Evolutionary conservation across 2,888 invertebrate species (phyloP).

Genomic region (Polymixis flavicincta): DNA sequence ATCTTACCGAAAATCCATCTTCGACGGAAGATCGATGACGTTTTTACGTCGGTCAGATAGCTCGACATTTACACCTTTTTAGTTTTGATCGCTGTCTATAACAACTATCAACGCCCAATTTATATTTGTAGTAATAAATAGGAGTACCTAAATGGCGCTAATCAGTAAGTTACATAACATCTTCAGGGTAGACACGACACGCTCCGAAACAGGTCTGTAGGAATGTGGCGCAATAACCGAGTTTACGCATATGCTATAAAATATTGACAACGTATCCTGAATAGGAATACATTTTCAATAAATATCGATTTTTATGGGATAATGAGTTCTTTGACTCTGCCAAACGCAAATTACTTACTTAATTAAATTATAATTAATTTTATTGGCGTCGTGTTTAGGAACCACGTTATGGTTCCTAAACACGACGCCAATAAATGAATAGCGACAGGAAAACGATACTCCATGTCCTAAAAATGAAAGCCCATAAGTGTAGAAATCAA

Average conservation of each 20-base stretch:
- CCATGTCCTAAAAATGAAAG: neutral
- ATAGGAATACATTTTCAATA: slow-evolving; percentile 19
- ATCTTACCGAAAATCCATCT: too few species aligned
- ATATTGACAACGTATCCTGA: slow-evolving; percentile 35
- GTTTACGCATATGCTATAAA: slow-evolving; percentile 26
- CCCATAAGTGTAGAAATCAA: neutral
- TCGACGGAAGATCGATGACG: too few species aligned
- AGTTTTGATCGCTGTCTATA: too few species aligned
- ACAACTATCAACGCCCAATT: slow-evolving; percentile 19
- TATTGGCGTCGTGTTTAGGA: neutral
- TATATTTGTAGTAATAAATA: neutral
- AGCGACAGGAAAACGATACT: neutral
- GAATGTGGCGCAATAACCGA: slow-evolving; percentile 52
- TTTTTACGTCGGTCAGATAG: neutral
- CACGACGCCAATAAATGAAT: too few species aligned
- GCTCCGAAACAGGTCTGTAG: slow-evolving; percentile 49
- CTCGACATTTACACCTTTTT: neutral
- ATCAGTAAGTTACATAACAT: slow-evolving; percentile 42
- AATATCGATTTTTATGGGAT: slow-evolving; percentile 23
- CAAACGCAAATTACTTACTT: slow-evolving; percentile 4
- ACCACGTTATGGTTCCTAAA: neutral
- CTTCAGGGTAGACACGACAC: slow-evolving; percentile 15
- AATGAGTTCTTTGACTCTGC: slow-evolving; percentile 18
- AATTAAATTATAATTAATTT: slow-evolving; percentile 14
- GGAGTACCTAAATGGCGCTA: slow-evolving; percentile 1